Evolutionary conservation across 2,888 invertebrate species (phyloP), one percentile per base, ranked within the genome.

Genomic region (Drosophila prolongata): DNA sequence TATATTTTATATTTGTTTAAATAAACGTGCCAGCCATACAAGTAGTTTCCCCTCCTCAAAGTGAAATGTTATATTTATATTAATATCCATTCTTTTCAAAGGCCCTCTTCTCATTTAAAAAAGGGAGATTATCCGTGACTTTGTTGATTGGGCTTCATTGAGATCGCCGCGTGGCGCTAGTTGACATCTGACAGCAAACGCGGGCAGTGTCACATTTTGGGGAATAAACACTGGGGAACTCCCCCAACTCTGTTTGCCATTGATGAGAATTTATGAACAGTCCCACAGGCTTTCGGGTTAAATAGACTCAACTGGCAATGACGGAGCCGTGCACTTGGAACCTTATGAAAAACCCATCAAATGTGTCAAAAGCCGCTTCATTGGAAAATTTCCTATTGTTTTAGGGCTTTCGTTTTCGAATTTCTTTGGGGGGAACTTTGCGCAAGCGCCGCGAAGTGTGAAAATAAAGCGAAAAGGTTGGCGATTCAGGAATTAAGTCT

Each of bases 151-250:
- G 74, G 54, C 53, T 68, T 78, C 81, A 79, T 85, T 85, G 69
- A 73, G 75, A 61, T 57, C 76, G 87, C 85, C 87, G 85, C 85
- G 87, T 86, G 85, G 86, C 85, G 82, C 82, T 86, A 72, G 79
- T 85, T 85, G 87, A 85, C 85, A 78, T 86, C 77, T 86, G 87
- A 86, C 85, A 76, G 75, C 35, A 61, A 53, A 70, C 60, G 69
- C 69, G 67, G 70, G 76, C 56, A 56, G 50, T 43, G 57, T 58
- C 56, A 60, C 19, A 14, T 34, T 50, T 49, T 49, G 34, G 27
- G 40, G n/a, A 13, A 27, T 14, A 14, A 30, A 9, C 58, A 40
- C 37, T 38, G 13, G 43, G 40, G 42, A 34, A 60, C 59, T 56
- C 55, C 37, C 78, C 71, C 62, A 19, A 44, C 43, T 57, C 52